Percentiles rank a stretch among this genome's conserved stretches.
phyloP scores from a whole-genome alignment of 2,888 invertebrate genomes.

The Phania funesta region DNA sequence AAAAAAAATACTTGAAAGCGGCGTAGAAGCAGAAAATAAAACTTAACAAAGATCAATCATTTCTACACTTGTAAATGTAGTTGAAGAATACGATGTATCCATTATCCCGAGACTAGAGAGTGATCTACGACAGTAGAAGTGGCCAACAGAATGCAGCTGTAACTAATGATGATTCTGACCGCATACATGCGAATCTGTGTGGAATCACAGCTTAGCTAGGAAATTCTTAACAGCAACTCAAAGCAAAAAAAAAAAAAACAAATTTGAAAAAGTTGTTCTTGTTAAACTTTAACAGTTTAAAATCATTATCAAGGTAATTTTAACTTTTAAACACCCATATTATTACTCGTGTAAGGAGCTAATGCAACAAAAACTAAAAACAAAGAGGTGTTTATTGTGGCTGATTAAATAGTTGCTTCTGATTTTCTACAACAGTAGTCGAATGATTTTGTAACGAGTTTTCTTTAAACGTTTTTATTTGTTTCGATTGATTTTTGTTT shows the following conservation, averaged over 20 bases:
- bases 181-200: not conserved
- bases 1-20: constrained; percentile 52
- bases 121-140: constrained; percentile 16
- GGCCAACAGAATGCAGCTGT: constrained; percentile 34
- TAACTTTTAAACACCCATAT: constrained; percentile 41
- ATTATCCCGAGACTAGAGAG: not conserved
- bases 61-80: constrained; percentile 71
- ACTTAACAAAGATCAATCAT: constrained; percentile 73
- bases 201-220: constrained; percentile 3
- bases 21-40: constrained; percentile 63
- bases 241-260: not conserved
- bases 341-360: constrained; percentile 7
- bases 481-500: constrained; percentile 32
- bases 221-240: constrained; percentile 34
- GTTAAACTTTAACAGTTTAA: constrained; percentile 45
- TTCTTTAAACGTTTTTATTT: constrained; percentile 51
- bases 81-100: constrained; percentile 15
- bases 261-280: constrained; percentile 28
- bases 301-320: constrained; percentile 61
- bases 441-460: constrained; percentile 10
- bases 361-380: constrained; percentile 15
- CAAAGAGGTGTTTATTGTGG: constrained; percentile 53
- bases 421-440: constrained; percentile 40
- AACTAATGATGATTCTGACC: constrained; percentile 9
- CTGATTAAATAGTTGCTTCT: constrained; percentile 52